Percentiles rank a stretch among this genome's conserved stretches.
These are phyloP conservation scores for Hepsetus odoe DNA, from an alignment of 2,113 vertebrate species.

Conservation along the genomic window DNA sequence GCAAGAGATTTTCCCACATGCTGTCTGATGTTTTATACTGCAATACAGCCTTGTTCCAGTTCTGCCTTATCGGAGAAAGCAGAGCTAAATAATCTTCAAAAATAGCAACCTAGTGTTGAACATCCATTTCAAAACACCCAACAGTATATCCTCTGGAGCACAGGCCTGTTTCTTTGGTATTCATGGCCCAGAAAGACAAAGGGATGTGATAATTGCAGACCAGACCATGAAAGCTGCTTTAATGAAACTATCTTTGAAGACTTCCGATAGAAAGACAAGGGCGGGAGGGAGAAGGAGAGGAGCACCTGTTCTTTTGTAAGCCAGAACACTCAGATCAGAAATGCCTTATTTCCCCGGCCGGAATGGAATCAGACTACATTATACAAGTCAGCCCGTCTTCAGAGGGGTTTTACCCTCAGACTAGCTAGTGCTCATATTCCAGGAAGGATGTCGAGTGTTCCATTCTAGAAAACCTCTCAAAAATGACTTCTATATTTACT, in stretches of 20 bases:
- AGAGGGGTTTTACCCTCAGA: too few species aligned
- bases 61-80: background rate
- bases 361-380: background rate
- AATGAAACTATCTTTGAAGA: conserved; percentile 21
- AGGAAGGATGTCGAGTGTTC: too few species aligned
- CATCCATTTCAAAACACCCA: conserved; percentile 17
- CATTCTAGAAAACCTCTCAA: too few species aligned
- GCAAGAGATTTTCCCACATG: background rate
- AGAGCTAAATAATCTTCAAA: background rate
- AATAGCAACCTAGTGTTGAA: background rate
- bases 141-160: background rate
- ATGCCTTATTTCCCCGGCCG: background rate
- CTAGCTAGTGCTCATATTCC: too few species aligned
- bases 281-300: background rate
- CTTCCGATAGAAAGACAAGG: background rate
- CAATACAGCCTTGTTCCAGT: background rate
- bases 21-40: too few species aligned
- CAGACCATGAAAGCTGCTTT: conserved; percentile 52
- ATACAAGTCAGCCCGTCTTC: too few species aligned
- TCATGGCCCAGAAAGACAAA: conserved; percentile 46
- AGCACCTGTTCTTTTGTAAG: conserved; percentile 39
- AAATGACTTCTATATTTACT: too few species aligned
- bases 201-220: conserved; percentile 34
- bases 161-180: background rate
- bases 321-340: background rate